These are phyloP conservation scores for Donacobius atricapilla DNA, from an alignment of 2,113 vertebrate species.

Conservation along the genomic window DNA sequence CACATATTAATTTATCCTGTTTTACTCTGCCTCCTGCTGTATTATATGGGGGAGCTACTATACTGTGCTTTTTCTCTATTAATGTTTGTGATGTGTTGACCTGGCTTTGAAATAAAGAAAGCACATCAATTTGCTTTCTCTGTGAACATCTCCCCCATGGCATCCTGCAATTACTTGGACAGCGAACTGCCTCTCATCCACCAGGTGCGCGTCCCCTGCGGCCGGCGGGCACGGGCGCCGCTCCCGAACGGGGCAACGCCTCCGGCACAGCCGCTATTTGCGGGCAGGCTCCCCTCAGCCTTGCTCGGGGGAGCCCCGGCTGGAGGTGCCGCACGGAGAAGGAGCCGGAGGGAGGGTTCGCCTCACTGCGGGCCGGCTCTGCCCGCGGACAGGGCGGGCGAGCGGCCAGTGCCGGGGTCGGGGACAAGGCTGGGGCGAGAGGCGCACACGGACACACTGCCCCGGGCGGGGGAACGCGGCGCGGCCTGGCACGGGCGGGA, in stretches of 20 bases:
- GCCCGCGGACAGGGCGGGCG: background rate
- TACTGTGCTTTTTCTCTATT: too few relatives aligned
- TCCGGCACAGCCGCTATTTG: accelerated
- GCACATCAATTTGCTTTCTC: background rate
- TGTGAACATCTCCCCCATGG: background rate
- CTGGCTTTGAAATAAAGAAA: background rate
- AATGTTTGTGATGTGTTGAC: background rate
- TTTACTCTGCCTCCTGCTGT: background rate
- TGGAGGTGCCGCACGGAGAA: accelerated
- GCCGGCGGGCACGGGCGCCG: background rate
- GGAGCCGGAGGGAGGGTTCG: accelerated
- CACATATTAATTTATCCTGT: background rate
- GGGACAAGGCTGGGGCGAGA: background rate
- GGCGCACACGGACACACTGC: background rate
- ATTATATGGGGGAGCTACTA: accelerated
- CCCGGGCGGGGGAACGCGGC: background rate
- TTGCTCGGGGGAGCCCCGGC: accelerated
- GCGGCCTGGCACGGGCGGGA: background rate
- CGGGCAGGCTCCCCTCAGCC: accelerated
- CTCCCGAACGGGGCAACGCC: background rate
- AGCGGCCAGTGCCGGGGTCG: background rate
- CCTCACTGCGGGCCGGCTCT: background rate
- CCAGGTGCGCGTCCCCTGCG: background rate
- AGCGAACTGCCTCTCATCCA: accelerated
- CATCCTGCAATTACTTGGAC: background rate